A percentile compares a stretch with the other conserved stretches of the same genome.
phyloP scores from a whole-genome alignment of 1,140 invertebrate genomes.

The Leptinotarsa texana region DNA sequence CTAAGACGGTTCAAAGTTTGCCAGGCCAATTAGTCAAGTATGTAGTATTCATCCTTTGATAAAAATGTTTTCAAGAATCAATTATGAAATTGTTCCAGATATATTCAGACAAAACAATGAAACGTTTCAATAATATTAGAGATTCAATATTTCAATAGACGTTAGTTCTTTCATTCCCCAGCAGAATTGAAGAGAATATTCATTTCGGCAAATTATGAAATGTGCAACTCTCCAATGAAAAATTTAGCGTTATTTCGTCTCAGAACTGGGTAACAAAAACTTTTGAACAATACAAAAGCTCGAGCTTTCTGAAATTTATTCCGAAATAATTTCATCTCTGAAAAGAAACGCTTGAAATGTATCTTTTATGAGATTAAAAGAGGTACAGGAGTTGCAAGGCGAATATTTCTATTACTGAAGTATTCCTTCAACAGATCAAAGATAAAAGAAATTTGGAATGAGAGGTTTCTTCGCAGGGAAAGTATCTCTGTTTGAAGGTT shows the following conservation, averaged over 20 bases:
- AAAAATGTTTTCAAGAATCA: no score
- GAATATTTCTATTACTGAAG: conserved; percentile 17
- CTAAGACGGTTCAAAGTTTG: no score
- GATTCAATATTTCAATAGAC: no score
- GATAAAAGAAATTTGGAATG: conserved; percentile 8
- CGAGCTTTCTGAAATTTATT: not conserved
- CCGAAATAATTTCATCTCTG: conserved; percentile 6
- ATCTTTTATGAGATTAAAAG: conserved; percentile 8
- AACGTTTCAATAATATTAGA: no score
- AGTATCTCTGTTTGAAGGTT: not conserved
- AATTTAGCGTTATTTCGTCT: not conserved
- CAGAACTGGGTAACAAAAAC: not conserved
- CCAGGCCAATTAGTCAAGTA: no score
- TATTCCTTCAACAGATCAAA: conserved; percentile 18
- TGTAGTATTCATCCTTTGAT: no score
- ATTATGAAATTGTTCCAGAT: no score
- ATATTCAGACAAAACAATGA: no score
- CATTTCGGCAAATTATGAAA: not conserved
- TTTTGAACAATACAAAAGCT: not conserved
- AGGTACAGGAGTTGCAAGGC: conserved; percentile 3
- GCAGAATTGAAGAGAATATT: not conserved
- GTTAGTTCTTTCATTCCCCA: not conserved
- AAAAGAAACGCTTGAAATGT: conserved; percentile 9
- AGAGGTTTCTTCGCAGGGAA: not conserved
- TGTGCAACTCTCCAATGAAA: not conserved